phyloP scores from a whole-genome alignment of 2,888 invertebrate genomes.

The Prenolepis imparis region DNA sequence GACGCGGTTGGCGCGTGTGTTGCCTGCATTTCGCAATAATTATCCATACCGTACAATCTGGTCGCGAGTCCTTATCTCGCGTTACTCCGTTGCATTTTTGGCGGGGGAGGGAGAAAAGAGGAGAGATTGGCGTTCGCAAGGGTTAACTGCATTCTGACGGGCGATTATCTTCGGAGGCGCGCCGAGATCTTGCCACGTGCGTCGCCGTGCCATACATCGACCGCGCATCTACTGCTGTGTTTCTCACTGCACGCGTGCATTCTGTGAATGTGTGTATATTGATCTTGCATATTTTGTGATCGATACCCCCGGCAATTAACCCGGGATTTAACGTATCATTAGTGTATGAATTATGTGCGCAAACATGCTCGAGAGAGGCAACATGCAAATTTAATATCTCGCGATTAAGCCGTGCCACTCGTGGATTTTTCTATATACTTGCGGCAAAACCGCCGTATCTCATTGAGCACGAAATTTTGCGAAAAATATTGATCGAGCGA shows the following conservation, averaged over 20 bases:
- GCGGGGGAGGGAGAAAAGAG: neutral
- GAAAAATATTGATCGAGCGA: neutral
- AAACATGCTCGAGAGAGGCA: constrained; percentile 69
- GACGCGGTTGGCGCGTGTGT: neutral
- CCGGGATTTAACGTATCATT: constrained; percentile 76
- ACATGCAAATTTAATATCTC: constrained; percentile 61
- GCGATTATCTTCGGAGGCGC: constrained; percentile 44
- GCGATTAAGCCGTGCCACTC: constrained; percentile 14
- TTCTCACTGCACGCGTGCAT: neutral
- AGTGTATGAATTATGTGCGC: constrained; percentile 73
- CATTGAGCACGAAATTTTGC: neutral
- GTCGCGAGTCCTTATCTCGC: constrained; percentile 27
- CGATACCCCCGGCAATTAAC: constrained; percentile 72
- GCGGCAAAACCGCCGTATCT: neutral
- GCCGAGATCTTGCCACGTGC: constrained; percentile 38
- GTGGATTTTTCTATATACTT: constrained; percentile 32
- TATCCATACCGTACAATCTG: constrained; percentile 13
- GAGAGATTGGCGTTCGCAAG: constrained; percentile 25
- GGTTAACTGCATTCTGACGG: constrained; percentile 37
- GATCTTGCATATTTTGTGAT: constrained; percentile 61
- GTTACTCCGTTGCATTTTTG: constrained; percentile 21
- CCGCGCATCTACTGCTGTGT: constrained; percentile 12
- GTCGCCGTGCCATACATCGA: constrained; percentile 19
- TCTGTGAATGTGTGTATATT: neutral
- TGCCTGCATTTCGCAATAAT: constrained; percentile 32